A percentile compares a stretch with the other conserved stretches of the same genome.
Evolutionary conservation across 2,113 vertebrate genomes (phyloP).

Genomic region (Tylochromis polylepis): DNA sequence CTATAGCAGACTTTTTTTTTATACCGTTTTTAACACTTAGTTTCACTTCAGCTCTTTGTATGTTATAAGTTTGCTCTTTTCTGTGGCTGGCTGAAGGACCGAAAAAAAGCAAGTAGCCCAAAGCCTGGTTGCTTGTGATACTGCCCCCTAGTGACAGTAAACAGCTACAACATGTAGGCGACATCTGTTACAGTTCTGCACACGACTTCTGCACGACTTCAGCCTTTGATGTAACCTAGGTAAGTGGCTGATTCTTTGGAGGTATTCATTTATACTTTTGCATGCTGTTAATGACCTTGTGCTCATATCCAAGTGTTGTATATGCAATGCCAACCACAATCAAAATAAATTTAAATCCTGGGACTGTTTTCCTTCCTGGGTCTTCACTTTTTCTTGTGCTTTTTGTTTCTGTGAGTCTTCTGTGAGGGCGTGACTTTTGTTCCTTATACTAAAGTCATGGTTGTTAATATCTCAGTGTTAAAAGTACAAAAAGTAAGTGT

Average conservation of each 20-base stretch:
- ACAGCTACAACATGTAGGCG: neutral
- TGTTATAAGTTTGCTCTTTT: neutral
- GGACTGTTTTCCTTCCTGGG: neutral
- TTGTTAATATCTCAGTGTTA: neutral
- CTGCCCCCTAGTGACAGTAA: neutral
- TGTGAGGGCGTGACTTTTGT: neutral
- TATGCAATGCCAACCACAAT: neutral
- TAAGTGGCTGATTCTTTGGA: neutral
- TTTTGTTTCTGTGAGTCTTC: neutral
- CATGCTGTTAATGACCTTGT: neutral
- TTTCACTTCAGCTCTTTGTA: neutral
- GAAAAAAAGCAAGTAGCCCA: neutral
- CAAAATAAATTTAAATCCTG: neutral
- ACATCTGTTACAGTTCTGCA: neutral
- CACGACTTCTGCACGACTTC: neutral
- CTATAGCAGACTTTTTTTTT: neutral
- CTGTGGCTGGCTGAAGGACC: neutral
- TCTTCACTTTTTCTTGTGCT: neutral
- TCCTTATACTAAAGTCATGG: neutral
- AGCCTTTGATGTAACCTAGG: neutral
- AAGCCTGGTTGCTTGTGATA: neutral
- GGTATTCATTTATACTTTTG: neutral
- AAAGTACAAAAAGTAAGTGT: neutral
- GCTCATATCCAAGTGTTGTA: neutral
- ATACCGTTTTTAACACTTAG: neutral